phyloP scores from a whole-genome alignment of 2,888 invertebrate genomes.

The Polyploca ridens region DNA sequence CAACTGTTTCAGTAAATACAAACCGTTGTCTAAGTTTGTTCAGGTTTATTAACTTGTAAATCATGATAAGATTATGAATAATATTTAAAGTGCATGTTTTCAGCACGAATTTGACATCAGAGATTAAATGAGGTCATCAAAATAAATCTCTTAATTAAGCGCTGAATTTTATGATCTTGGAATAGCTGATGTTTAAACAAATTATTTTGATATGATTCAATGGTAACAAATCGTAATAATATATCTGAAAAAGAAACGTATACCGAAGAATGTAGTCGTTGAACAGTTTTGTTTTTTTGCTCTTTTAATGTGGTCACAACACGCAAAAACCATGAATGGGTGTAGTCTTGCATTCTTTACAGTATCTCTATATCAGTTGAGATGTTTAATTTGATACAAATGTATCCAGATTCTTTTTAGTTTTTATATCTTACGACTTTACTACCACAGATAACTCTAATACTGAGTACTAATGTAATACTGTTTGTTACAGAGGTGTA shows the following conservation, averaged over 20 bases:
- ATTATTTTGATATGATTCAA: neutral
- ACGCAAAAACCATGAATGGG: neutral
- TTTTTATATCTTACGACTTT: neutral
- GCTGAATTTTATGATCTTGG: neutral
- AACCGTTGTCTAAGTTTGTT: too few relatives aligned
- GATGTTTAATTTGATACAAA: neutral
- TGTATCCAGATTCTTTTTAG: neutral
- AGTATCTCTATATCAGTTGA: neutral
- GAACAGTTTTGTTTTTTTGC: neutral
- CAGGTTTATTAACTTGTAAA: too few relatives aligned
- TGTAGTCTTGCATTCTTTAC: neutral
- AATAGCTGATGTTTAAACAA: neutral
- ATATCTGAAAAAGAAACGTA: neutral
- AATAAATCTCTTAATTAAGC: neutral
- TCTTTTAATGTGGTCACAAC: neutral
- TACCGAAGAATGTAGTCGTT: neutral
- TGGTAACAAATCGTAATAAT: neutral
- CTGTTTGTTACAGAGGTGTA: conserved; percentile 78
- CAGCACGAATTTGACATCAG: too few relatives aligned
- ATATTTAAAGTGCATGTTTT: too few relatives aligned
- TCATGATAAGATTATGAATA: too few relatives aligned
- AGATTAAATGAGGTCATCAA: neutral
- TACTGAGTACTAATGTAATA: conserved; percentile 13
- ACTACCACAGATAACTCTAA: neutral
- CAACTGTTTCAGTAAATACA: too few relatives aligned